Percentiles rank a stretch among this genome's conserved stretches.
phyloP scores from a whole-genome alignment of 1,140 invertebrate species.

The Augochlora pura region DNA sequence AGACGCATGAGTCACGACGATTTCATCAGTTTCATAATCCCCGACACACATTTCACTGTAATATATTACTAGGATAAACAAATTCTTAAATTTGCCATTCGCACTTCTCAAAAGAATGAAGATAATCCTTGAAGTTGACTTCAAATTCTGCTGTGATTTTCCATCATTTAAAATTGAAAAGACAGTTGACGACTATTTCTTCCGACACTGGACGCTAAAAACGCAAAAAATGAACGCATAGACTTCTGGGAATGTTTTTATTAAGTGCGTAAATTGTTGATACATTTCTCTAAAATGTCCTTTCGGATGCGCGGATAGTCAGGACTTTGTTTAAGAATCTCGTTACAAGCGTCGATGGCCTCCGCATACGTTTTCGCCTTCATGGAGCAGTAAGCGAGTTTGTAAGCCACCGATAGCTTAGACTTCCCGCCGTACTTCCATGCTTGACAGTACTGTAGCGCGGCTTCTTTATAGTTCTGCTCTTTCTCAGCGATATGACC shows the following conservation, averaged over 20 bases:
- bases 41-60: neutral
- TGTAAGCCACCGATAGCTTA: conserved; percentile 94
- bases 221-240: no score
- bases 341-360: conserved; percentile 91
- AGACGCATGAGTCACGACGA: neutral
- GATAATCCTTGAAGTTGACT: no score
- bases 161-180: no score
- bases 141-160: no score
- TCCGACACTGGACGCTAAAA: no score
- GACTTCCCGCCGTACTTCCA: conserved; percentile 91
- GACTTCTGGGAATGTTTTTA: neutral
- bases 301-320: conserved; percentile 95
- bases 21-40: neutral
- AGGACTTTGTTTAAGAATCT: conserved; percentile 90
- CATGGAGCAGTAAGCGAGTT: conserved; percentile 94
- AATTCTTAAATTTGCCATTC: neutral
- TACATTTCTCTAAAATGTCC: conserved; percentile 97
- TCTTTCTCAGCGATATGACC: conserved; percentile 95
- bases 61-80: no score
- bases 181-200: no score
- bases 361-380: conserved; percentile 95
- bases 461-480: conserved; percentile 93
- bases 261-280: conserved; percentile 88
- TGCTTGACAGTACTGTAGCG: conserved; percentile 90
- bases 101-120: no score